Evolutionary conservation across 2,113 vertebrate genomes (phyloP).

Genomic region (Galbula dea): DNA sequence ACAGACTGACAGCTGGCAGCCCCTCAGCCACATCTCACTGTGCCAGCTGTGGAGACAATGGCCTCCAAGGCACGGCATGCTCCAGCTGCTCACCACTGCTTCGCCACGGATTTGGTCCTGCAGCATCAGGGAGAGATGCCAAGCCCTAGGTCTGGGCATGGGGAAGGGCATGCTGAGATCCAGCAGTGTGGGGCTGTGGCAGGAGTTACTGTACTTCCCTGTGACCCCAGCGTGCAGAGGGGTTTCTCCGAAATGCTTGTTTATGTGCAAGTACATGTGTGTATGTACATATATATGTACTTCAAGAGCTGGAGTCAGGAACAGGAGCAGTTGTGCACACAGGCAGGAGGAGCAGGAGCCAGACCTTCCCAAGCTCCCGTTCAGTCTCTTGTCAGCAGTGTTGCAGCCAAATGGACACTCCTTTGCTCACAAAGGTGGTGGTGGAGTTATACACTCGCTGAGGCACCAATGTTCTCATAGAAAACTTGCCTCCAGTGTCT

Average conservation of each 20-base stretch:
- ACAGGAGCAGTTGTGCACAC: background rate
- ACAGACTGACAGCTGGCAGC: background rate
- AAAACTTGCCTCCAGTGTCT: background rate
- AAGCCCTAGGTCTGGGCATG: background rate
- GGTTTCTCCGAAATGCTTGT: background rate
- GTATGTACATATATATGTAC: background rate
- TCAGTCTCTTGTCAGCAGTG: background rate
- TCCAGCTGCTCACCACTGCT: background rate
- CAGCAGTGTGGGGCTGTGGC: fast-evolving
- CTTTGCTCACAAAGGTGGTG: background rate
- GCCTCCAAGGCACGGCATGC: fast-evolving
- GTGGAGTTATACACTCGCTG: background rate
- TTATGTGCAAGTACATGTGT: background rate
- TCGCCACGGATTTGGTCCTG: background rate
- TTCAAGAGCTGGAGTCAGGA: background rate
- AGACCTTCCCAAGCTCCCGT: background rate
- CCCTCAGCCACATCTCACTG: background rate
- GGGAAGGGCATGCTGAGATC: background rate
- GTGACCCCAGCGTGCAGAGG: background rate
- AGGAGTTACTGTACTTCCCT: background rate
- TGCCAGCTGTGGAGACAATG: fast-evolving
- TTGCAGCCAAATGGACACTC: background rate
- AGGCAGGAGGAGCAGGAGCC: background rate
- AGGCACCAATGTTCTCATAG: background rate
- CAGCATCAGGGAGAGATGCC: background rate